Evolutionary conservation across 2,797 vertebrate species (phyloP).

Genomic region (Geotrypetes seraphini): DNA sequence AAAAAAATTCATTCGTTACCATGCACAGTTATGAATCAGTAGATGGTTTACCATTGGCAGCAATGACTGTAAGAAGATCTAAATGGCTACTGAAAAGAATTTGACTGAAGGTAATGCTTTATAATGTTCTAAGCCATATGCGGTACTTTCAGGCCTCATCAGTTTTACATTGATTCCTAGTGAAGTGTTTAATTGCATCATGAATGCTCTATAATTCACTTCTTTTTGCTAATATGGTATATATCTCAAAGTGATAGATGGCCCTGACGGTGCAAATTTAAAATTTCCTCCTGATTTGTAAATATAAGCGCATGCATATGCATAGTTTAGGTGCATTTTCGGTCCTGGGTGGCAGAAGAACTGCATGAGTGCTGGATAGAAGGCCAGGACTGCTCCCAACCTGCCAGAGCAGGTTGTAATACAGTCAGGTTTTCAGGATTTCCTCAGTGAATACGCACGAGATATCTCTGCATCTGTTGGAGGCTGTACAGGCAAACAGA

Average conservation of each 20-base stretch:
- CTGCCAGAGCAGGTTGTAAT: no score
- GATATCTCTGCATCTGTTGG: no score
- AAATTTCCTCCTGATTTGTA: constrained; percentile 49
- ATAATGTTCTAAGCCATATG: constrained; percentile 99
- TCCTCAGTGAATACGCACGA: no score
- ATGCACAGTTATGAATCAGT: constrained; percentile 90
- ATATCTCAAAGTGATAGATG: constrained; percentile 95
- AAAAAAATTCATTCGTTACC: constrained; percentile 98
- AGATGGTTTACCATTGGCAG: constrained; percentile 78
- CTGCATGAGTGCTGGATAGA: background rate
- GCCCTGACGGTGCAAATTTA: constrained; percentile 79
- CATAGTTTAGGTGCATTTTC: background rate
- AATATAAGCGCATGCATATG: background rate
- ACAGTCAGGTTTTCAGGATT: no score
- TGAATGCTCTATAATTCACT: constrained; percentile 99
- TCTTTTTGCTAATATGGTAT: constrained; percentile 97
- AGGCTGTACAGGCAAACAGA: no score
- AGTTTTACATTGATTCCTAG: constrained; percentile 99
- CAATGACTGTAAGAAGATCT: constrained; percentile 93
- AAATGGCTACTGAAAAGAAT: constrained; percentile 95
- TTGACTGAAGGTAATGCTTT: constrained; percentile 98
- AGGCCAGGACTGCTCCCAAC: no score
- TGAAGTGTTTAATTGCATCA: constrained; percentile 99
- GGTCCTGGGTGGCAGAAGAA: background rate
- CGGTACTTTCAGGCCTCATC: constrained; percentile 99